Conservation (phyloP, 2,888 invertebrate genomes). For the Agrotis puta region DNA sequence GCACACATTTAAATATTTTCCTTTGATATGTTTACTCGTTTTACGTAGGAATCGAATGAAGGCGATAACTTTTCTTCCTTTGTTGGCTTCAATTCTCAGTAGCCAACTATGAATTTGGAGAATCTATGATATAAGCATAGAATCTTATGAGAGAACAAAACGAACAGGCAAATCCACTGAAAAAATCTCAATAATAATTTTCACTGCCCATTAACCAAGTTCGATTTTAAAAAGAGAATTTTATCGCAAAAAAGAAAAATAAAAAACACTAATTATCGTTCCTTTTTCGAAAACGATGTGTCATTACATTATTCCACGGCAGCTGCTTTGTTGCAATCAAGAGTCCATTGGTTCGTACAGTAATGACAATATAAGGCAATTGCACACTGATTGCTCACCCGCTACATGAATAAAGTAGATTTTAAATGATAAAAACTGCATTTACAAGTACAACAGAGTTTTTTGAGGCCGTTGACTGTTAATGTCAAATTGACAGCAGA, state of each 20-base stretch:
- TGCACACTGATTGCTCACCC: slow-evolving; percentile 47
- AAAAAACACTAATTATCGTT: slow-evolving; percentile 45
- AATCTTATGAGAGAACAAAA: not conserved
- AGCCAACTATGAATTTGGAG: too few relatives aligned
- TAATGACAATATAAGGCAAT: slow-evolving; percentile 59
- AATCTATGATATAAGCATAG: too few relatives aligned
- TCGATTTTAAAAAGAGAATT: not conserved
- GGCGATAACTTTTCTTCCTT: too few relatives aligned
- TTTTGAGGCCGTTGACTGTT: not conserved
- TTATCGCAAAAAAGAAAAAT: slow-evolving; percentile 7
- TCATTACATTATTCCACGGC: slow-evolving; percentile 52
- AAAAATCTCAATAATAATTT: not conserved
- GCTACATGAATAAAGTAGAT: slow-evolving; percentile 22
- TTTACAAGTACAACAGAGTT: slow-evolving; percentile 10
- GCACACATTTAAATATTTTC: too few relatives aligned
- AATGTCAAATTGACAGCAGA: not conserved
- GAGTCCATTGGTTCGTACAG: slow-evolving; percentile 48
- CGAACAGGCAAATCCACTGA: not conserved
- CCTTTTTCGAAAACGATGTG: slow-evolving; percentile 19
- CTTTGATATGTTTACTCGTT: too few relatives aligned
- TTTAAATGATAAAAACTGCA: slow-evolving; percentile 30
- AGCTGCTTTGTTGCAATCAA: slow-evolving; percentile 59
- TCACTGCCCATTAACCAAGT: not conserved
- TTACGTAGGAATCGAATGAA: too few relatives aligned
- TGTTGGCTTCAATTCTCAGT: too few relatives aligned